phyloP scores from a whole-genome alignment of 2,888 invertebrate species.

The Xestia rhomboidea region DNA sequence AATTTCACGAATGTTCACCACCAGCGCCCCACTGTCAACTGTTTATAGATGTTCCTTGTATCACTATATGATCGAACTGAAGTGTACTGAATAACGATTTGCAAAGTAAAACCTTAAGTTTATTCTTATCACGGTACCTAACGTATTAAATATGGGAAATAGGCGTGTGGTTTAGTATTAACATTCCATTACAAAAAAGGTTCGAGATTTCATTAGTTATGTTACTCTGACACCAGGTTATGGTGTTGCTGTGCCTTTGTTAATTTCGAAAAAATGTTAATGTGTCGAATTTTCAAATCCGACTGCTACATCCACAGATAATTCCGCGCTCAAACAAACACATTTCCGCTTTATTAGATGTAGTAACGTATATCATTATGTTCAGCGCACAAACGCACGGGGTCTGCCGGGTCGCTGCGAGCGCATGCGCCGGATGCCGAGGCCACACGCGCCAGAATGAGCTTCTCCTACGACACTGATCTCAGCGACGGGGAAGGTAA shows the following conservation, averaged over 20 bases:
- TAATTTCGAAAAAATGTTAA: not conserved
- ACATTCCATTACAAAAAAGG: too few species aligned
- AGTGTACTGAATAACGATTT: not conserved
- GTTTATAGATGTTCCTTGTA: not conserved
- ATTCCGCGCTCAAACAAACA: not conserved
- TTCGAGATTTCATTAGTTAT: too few species aligned
- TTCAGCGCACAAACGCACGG: conserved; percentile 94
- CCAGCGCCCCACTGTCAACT: not conserved
- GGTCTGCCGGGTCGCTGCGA: conserved; percentile 93
- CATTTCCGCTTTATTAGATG: not conserved
- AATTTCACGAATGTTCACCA: too few species aligned
- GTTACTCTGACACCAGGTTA: not conserved
- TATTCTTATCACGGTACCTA: not conserved
- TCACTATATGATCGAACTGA: too few species aligned
- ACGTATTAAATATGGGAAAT: not conserved
- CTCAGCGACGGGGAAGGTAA: conserved; percentile 85
- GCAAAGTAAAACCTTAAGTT: not conserved
- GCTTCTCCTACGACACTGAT: conserved; percentile 80
- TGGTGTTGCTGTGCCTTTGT: not conserved
- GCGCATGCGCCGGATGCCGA: conserved; percentile 68
- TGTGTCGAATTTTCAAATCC: not conserved
- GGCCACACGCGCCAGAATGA: conserved; percentile 85
- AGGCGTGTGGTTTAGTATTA: too few species aligned
- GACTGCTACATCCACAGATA: not conserved
- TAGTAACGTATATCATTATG: conserved; percentile 14